These are phyloP conservation scores for Anthopleura xanthogrammica DNA, from an alignment of 92 coral and sea anemone genomes.

Conservation along the genomic window DNA sequence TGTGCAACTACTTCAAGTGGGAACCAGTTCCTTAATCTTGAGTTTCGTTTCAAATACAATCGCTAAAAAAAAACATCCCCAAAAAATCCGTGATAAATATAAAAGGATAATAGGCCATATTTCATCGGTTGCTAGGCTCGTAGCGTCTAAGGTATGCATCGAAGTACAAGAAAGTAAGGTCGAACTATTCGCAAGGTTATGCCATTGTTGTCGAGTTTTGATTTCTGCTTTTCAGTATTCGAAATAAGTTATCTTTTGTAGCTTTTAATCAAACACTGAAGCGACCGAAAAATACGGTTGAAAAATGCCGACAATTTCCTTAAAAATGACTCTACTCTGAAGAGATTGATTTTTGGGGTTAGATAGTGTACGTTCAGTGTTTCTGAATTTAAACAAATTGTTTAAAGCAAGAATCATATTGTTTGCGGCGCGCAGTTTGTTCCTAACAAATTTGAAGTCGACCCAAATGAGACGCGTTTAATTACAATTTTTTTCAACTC, in stretches of 20 bases:
- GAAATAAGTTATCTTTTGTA: too few species aligned
- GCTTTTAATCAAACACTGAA: too few species aligned
- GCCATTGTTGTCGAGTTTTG: too few species aligned
- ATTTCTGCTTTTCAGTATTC: too few species aligned
- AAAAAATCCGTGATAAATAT: not conserved
- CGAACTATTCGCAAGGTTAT: not conserved
- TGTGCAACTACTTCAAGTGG: too few species aligned
- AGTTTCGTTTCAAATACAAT: not conserved
- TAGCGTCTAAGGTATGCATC: not conserved
- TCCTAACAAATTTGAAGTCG: not conserved
- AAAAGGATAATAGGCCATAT: not conserved
- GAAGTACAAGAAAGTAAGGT: not conserved
- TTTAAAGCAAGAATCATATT: too few species aligned
- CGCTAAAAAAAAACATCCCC: not conserved
- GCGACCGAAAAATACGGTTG: too few species aligned
- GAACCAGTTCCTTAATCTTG: not conserved
- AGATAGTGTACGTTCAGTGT: too few species aligned
- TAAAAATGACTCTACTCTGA: not conserved
- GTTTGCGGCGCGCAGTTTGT: not conserved
- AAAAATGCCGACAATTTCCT: too few species aligned
- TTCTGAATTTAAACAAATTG: too few species aligned
- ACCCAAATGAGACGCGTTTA: not conserved
- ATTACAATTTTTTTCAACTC: not conserved
- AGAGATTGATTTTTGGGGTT: not conserved
- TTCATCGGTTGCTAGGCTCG: not conserved